Percentiles rank a stretch among this genome's conserved stretches.
Conservation (phyloP, 2,797 vertebrate species). For the Hydrolagus colliei region DNA sequence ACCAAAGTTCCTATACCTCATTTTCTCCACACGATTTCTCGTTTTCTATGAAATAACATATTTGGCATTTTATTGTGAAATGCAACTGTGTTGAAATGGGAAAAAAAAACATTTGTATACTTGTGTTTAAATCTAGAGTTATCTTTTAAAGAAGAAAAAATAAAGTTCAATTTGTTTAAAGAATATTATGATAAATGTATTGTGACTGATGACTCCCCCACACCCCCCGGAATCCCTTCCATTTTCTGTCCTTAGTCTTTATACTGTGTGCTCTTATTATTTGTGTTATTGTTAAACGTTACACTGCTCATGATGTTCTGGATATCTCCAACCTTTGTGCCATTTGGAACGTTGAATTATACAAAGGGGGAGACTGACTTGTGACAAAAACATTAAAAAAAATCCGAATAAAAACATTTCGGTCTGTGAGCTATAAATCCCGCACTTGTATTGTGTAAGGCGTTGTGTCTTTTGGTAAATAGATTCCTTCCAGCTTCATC, state of each 20-base stretch:
- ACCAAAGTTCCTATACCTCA: background rate
- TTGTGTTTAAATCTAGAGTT: background rate
- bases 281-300: background rate
- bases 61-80: background rate
- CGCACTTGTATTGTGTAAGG: no score
- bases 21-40: background rate
- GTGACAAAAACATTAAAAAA: no score
- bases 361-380: no score
- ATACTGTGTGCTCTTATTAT: background rate
- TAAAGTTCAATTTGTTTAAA: constrained; percentile 21
- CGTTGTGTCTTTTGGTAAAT: no score
- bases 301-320: background rate
- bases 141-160: constrained; percentile 6
- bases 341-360: background rate
- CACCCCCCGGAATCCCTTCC: background rate
- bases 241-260: background rate
- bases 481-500: no score
- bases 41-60: background rate
- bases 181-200: constrained; percentile 1
- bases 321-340: background rate
- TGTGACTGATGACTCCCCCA: background rate
- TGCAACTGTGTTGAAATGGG: background rate
- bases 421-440: no score
- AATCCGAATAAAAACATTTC: no score
- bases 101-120: background rate